Evolutionary conservation across 2,888 invertebrate species (phyloP).

Genomic region (Andricus quercusramuli): DNA sequence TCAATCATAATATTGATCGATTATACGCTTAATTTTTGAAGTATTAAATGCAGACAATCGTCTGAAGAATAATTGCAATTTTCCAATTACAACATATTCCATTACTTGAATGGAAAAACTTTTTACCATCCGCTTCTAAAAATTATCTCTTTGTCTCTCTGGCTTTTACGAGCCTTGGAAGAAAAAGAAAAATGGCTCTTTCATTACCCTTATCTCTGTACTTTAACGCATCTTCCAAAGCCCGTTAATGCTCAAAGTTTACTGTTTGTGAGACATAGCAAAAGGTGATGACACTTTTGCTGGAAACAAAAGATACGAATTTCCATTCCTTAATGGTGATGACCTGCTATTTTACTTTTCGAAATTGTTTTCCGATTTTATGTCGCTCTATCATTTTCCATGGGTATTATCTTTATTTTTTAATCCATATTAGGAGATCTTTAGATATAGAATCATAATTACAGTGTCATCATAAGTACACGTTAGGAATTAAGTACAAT

Average conservation of each 20-base stretch:
- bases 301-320: neutral
- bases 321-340: neutral
- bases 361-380: neutral
- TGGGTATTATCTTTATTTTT: neutral
- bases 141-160: neutral
- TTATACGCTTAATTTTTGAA: neutral
- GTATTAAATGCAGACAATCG: no score
- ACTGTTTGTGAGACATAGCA: neutral
- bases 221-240: slow-evolving; percentile 4
- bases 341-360: no score
- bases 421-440: neutral
- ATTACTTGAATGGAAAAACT: neutral
- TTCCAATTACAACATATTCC: no score
- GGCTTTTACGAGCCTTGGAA: neutral
- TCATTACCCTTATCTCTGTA: slow-evolving; percentile 2
- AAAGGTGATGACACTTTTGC: neutral
- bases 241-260: neutral
- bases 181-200: neutral
- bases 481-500: neutral
- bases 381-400: neutral
- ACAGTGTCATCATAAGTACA: no score
- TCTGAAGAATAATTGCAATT: no score
- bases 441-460: no score
- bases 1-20: neutral
- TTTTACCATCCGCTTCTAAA: neutral